Percentiles rank a stretch among this genome's conserved stretches.
These are phyloP conservation scores for Linurgus olivaceus DNA, from an alignment of 2,797 vertebrate species.

Conservation along the genomic window DNA sequence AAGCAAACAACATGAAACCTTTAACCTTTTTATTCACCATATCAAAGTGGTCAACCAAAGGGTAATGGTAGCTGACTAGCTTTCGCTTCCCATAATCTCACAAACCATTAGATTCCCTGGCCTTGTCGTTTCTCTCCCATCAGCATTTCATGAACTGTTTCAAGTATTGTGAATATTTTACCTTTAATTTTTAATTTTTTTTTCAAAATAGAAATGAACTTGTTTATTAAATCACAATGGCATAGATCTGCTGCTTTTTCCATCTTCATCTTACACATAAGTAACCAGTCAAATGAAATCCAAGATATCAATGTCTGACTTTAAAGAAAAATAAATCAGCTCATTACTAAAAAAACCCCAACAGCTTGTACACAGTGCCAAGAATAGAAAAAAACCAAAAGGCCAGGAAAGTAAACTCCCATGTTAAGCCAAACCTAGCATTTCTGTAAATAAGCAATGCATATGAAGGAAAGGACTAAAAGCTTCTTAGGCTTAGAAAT, in stretches of 20 bases:
- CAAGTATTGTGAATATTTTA: background rate
- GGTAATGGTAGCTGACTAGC: background rate
- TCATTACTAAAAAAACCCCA: background rate
- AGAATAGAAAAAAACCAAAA: background rate
- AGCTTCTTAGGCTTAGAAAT: background rate
- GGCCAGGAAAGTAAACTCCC: background rate
- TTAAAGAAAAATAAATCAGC: background rate
- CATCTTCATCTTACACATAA: background rate
- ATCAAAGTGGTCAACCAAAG: background rate
- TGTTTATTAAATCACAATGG: background rate
- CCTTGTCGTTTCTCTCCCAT: background rate
- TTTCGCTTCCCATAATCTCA: background rate
- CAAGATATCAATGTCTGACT: background rate
- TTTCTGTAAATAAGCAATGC: background rate
- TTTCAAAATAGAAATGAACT: background rate
- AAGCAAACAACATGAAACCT: background rate
- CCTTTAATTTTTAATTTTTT: background rate
- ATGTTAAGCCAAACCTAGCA: background rate
- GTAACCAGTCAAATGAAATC: background rate
- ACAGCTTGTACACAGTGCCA: background rate
- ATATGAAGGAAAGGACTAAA: background rate
- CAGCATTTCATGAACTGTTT: background rate
- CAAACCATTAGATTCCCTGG: background rate
- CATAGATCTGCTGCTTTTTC: background rate
- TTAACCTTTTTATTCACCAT: slow-evolving; percentile 1